A percentile compares a stretch with the other conserved stretches of the same genome.
Conservation (phyloP, 2,797 vertebrate genomes). For the Coilia nasus region DNA sequence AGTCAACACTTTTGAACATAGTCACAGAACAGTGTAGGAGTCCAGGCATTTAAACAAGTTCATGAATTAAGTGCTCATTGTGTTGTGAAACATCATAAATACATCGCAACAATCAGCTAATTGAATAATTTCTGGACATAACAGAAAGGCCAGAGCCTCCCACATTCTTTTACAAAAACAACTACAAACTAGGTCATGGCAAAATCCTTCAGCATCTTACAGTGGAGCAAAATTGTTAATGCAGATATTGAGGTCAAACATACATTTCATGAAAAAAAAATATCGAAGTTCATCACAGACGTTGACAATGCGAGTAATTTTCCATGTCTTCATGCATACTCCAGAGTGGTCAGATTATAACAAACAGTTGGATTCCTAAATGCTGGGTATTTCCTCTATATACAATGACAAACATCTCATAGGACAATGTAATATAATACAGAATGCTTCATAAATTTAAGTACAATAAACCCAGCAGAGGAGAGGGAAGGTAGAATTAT, state of each 20-base stretch:
- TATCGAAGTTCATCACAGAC: neutral
- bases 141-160: neutral
- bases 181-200: neutral
- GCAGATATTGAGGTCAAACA: neutral
- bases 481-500: neutral
- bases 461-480: neutral
- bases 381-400: neutral
- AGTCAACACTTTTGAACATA: too few relatives aligned
- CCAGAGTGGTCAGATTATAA: neutral
- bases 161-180: neutral
- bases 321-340: neutral
- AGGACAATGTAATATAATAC: neutral
- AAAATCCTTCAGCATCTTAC: neutral
- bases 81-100: neutral
- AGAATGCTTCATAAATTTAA: neutral
- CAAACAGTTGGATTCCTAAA: neutral
- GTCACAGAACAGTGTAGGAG: too few relatives aligned
- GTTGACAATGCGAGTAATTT: neutral
- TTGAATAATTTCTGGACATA: neutral
- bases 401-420: neutral
- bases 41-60: too few relatives aligned
- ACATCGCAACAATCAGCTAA: neutral
- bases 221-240: neutral
- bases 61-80: too few relatives aligned
- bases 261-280: neutral